These are phyloP conservation scores for Bos indicus DNA, from an alignment of 2,113 vertebrate genomes.

Conservation along the genomic window DNA sequence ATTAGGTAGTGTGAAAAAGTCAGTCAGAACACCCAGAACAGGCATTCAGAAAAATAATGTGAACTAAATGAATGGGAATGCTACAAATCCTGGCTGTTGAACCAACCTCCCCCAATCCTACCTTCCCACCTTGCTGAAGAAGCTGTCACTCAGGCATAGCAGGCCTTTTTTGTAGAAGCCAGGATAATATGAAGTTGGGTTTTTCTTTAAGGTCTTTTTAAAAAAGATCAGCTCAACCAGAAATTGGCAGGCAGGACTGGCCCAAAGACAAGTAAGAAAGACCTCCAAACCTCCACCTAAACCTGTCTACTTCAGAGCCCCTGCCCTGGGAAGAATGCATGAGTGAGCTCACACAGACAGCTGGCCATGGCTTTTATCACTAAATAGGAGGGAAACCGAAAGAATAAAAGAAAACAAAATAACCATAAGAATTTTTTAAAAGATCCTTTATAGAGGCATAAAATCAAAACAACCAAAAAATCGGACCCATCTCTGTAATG, in stretches of 20 bases:
- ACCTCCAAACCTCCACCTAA: not conserved
- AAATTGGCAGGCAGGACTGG: constrained; percentile 8
- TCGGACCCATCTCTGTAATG: not conserved
- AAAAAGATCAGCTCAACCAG: not conserved
- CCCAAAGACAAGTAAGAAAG: not conserved
- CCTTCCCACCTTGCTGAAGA: not conserved
- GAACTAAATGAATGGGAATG: not conserved
- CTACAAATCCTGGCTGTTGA: not conserved
- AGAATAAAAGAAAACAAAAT: constrained; percentile 31
- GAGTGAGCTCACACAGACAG: not conserved
- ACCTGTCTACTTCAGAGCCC: not conserved
- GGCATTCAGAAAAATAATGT: not conserved
- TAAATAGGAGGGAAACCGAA: constrained; percentile 35
- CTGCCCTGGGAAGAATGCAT: not conserved
- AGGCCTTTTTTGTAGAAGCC: not conserved
- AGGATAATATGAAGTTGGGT: not conserved
- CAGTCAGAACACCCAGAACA: not conserved
- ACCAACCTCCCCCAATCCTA: not conserved
- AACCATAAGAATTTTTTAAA: not conserved
- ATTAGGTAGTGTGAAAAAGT: not conserved
- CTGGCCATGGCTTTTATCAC: not conserved
- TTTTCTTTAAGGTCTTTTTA: not conserved
- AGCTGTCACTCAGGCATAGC: not conserved
- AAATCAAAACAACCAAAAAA: constrained; percentile 59
- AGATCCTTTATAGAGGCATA: constrained; percentile 36